These are phyloP conservation scores for Danaus chrysippus DNA, from an alignment of 2,888 invertebrate genomes.

Conservation along the genomic window DNA sequence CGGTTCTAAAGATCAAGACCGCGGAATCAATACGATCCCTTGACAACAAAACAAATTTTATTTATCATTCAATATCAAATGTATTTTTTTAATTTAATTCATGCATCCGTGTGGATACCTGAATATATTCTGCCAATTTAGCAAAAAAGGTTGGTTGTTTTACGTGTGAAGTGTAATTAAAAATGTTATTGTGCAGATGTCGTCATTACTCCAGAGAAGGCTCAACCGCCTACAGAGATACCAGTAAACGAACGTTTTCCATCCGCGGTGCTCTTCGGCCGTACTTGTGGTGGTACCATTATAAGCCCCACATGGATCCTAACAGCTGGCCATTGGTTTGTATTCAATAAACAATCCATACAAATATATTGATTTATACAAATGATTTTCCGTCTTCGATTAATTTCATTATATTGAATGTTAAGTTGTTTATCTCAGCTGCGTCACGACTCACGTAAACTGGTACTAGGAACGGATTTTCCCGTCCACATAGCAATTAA, in stretches of 20 bases:
- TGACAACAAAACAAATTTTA: not conserved
- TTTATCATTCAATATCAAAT: not conserved
- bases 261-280: conserved; percentile 64
- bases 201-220: not conserved
- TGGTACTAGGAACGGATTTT: not conserved
- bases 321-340: conserved; percentile 66
- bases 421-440: not conserved
- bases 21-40: not conserved
- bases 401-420: not conserved
- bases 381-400: too few relatives aligned
- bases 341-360: not conserved
- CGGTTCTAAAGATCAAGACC: not conserved
- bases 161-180: not conserved
- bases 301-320: conserved; percentile 64
- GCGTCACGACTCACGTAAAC: not conserved
- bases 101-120: too few relatives aligned
- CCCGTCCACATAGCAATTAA: not conserved
- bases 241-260: conserved; percentile 43
- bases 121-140: too few relatives aligned
- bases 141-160: too few relatives aligned
- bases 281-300: conserved; percentile 68
- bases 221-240: not conserved
- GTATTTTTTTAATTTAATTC: too few relatives aligned
- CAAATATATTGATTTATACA: too few relatives aligned
- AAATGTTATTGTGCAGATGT: not conserved